These are phyloP conservation scores for Ips nitidus DNA, from an alignment of 1,140 invertebrate species.

Conservation along the genomic window DNA sequence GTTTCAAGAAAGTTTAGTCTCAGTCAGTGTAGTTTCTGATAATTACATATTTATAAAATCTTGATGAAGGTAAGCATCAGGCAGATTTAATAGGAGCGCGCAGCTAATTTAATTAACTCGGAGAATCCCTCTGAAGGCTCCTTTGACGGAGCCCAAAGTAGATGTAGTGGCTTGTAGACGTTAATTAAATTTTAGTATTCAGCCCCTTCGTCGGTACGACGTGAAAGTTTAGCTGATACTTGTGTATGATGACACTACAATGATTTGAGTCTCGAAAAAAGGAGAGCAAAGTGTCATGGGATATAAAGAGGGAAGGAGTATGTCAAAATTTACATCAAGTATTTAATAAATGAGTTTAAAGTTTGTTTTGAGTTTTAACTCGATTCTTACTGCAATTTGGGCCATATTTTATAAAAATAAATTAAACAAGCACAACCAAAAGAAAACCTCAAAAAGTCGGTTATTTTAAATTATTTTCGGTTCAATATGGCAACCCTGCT, in stretches of 20 bases:
- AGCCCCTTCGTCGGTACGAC: conserved; percentile 1
- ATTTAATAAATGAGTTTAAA: no score
- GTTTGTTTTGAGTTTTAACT: no score
- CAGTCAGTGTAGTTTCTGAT: conserved; percentile 17
- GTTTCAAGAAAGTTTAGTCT: conserved; percentile 12
- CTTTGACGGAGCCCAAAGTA: conserved; percentile 12
- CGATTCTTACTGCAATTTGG: no score
- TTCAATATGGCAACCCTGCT: no score
- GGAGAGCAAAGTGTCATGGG: no score
- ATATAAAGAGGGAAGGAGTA: no score
- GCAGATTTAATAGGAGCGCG: conserved; percentile 20
- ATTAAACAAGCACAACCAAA: no score
- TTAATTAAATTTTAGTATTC: conserved; percentile 23
- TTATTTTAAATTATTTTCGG: no score
- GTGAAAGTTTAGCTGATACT: conserved; percentile 1
- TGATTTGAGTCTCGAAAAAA: background rate
- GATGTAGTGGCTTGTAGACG: conserved; percentile 19
- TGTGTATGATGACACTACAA: background rate
- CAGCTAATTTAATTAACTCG: conserved; percentile 25
- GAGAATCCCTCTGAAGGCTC: conserved; percentile 5
- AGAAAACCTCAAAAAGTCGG: no score
- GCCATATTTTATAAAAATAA: no score
- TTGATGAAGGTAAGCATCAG: conserved; percentile 24
- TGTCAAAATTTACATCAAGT: no score
- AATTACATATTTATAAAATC: conserved; percentile 26